Base-by-base conservation (phyloP, 2,888 invertebrate genomes). In the Ophraella communa region DNA sequence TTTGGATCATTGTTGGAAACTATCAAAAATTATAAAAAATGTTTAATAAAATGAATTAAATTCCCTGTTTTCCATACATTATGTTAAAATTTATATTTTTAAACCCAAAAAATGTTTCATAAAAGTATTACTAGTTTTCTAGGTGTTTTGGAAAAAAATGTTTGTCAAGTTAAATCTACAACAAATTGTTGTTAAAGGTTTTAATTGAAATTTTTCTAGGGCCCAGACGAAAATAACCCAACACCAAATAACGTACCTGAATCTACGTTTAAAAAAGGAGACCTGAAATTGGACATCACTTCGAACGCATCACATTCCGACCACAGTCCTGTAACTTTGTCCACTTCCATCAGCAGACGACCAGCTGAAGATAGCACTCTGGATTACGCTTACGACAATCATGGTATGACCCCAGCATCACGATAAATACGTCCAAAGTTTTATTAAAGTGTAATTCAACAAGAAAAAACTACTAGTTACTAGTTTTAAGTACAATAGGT, bases 311-410 rank as follows among this genome's bases (percentile, higher is more conserved):
- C 74, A 8, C 74, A 76, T 52, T 78, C 79, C 0, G 80, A 79
- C 23, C 76, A 78, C 52, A 81, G 81, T 70, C 82, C 82, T 4
- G 79, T 77, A 58, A 92, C 91, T 0, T 85, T 90, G 51, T 89
- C 89, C 72, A 91, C 92, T 4, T 87, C 89, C 0, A 83, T 91
- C 0, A 90, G 89, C 70, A 85, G 92, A 64, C 87, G 91, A 73
- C 92, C 92, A 0, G 91, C 91, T 17, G 92, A 93, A 78, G 92
- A 92, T 70, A 75, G 76, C 61, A 90, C 91, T 1, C 82, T 90
- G 42, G 92, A 92, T 73, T 92, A 91, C 74, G 90, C 91, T 0
- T 92, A 92, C 76, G 92, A 92, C 74, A 93, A 93, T 80, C 90
- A 89, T 76, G 92, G 87, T 0, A 87, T 93, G 87, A 39, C 65